Evolutionary conservation across 1,140 invertebrate species (phyloP).

Genomic region (Neodiprion virginianus): DNA sequence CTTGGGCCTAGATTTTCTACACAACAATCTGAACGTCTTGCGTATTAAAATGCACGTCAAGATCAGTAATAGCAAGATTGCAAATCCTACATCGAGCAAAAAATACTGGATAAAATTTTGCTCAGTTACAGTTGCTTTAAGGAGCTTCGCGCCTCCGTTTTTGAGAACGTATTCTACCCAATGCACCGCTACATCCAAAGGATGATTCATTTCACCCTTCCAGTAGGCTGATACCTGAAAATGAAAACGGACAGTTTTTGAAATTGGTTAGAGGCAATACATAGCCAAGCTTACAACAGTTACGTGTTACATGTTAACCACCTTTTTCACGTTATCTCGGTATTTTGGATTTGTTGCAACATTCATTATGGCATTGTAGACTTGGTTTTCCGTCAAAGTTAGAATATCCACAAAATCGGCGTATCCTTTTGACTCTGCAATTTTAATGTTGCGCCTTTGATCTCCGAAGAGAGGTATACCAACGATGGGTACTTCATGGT

Average conservation of each 20-base stretch:
- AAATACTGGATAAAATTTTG: background rate
- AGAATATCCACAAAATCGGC: constrained; percentile 34
- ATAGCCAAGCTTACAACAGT: background rate
- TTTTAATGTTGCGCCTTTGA: constrained; percentile 44
- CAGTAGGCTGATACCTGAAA: constrained; percentile 2
- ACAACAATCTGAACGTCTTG: background rate
- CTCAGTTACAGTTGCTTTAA: constrained; percentile 8
- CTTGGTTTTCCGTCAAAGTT: background rate
- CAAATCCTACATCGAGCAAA: background rate
- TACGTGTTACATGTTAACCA: background rate
- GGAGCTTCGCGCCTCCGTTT: constrained; percentile 36
- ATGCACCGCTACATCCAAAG: constrained; percentile 43
- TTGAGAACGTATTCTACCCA: constrained; percentile 50
- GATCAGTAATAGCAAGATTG: background rate
- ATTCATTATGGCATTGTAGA: constrained; percentile 22
- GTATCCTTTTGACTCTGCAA: constrained; percentile 44
- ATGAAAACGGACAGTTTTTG: background rate
- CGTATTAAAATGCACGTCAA: background rate
- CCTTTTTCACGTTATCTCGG: constrained; percentile 11
- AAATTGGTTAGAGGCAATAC: too few species aligned
- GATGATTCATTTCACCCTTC: constrained; percentile 42
- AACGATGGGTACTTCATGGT: constrained; percentile 62
- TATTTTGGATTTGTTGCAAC: constrained; percentile 22
- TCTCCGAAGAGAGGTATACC: constrained; percentile 53
- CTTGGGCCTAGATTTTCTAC: background rate